Evolutionary conservation across 2,113 vertebrate genomes (phyloP), one percentile per base, ranked within the genome.

Genomic region (Cephalopholis sonnerati): DNA sequence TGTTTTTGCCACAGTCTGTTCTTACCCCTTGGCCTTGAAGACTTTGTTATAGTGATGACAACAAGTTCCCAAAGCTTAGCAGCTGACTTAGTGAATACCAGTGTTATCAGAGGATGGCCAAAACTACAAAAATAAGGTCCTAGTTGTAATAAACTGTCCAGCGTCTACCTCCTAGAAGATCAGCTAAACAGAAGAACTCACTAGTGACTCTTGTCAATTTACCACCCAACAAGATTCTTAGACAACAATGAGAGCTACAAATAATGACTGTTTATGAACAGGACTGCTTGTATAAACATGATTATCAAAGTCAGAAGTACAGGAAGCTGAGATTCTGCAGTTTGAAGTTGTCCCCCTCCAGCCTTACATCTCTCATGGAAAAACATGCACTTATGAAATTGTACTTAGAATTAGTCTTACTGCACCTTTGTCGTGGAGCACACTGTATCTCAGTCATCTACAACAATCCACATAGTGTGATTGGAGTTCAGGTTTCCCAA

Each of bases 371-470:
- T 27, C 17, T 29, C 51, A 20, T 29, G 57, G 50, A 62, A 51
- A 48, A 53, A 80, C 50, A 59, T 11, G 3, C n/a, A 22, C 25
- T 70, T 29, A 83, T 76, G 59, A 65, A 51, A 63, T 71, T 22
- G 59, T 72, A 51, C 50, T 39, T 77, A 22, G 12, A 15, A 2
- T 50, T 54, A 29, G 25, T 65, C 61, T 65, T 11, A 15, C 20
- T 46, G 39, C 12, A 20, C 15, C 9, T 48, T 48, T 44, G 41
- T 51, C 53, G 15, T 51, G 22, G 18, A 13, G 25, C 36, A 48
- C 16, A 41, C 39, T 10, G 1, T n/a, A 41, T 50, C 61, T 32
- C 4, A 1, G 39, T 13, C 46, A 53, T 3, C 20, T 11, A 62
- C 15, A 59, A 27, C n/a, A 41, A 12, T 18, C 51, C 27, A 12